A percentile compares a stretch with the other conserved stretches of the same genome.
Conservation (phyloP, 2,797 vertebrate species). For the Mus caroli region DNA sequence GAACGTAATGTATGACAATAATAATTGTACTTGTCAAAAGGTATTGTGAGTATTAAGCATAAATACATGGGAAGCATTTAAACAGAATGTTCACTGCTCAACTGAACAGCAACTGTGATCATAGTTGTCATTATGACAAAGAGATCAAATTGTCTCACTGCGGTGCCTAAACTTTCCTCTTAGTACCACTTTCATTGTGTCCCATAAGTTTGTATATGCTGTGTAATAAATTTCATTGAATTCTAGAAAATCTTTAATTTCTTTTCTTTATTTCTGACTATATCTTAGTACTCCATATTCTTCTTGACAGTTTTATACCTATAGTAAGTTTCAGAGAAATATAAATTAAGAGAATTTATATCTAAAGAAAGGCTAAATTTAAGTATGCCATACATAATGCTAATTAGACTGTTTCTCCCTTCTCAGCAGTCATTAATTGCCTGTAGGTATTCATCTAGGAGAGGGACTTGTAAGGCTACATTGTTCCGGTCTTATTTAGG, state of each 20-base stretch:
- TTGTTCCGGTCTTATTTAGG: background rate
- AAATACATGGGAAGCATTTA: conserved; percentile 8
- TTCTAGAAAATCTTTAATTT: background rate
- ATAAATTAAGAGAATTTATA: background rate
- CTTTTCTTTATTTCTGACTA: background rate
- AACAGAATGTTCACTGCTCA: conserved; percentile 13
- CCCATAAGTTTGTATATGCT: background rate
- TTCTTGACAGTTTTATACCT: background rate
- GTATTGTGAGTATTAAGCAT: conserved; percentile 13
- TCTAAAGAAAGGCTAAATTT: background rate
- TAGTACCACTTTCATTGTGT: background rate
- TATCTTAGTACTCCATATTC: background rate
- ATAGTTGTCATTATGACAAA: background rate
- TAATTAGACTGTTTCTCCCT: background rate
- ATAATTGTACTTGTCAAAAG: background rate
- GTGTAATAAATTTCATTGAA: background rate
- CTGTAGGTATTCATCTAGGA: background rate
- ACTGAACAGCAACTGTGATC: background rate
- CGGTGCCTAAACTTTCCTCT: background rate
- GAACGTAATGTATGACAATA: background rate
- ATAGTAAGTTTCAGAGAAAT: background rate
- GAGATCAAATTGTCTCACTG: background rate
- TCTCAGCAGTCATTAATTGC: background rate
- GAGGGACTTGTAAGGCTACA: too few relatives aligned
- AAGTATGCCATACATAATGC: background rate